Evolutionary conservation across 92 coral and sea anemone genomes (phyloP).

Genomic region (Zoanthus sociatus): DNA sequence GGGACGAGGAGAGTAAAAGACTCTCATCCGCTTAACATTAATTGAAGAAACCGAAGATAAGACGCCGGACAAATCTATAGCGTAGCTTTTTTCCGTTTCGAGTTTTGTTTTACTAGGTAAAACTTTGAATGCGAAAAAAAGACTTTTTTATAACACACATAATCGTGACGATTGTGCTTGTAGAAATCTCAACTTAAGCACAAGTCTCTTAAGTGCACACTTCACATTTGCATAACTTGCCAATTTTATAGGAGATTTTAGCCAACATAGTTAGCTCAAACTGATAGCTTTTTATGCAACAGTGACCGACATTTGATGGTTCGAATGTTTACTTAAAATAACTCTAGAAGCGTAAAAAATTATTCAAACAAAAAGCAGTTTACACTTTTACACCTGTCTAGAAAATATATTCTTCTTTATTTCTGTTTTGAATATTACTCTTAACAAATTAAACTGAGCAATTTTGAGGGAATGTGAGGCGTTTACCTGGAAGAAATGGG

Average conservation of each 20-base stretch:
- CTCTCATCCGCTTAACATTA: no score
- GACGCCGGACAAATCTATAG: no score
- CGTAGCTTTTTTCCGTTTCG: neutral
- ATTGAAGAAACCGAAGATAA: no score
- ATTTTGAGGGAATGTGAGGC: conserved; percentile 5
- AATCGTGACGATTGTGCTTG: neutral
- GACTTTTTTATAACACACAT: neutral
- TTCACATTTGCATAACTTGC: neutral
- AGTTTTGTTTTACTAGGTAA: neutral
- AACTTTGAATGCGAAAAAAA: neutral
- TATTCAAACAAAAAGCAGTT: neutral
- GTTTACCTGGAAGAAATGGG: neutral
- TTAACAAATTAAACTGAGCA: neutral
- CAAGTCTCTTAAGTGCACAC: no score
- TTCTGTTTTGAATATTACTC: neutral
- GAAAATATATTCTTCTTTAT: neutral
- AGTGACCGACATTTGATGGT: neutral
- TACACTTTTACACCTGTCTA: conserved; percentile 7
- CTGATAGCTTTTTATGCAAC: neutral
- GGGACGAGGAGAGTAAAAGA: no score
- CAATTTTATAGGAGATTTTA: neutral
- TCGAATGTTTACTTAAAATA: neutral
- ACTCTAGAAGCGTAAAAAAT: neutral
- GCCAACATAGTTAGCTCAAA: neutral
- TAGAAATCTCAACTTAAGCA: neutral